phyloP scores from a whole-genome alignment of 1,140 invertebrate species.

The Camponotus floridanus region DNA sequence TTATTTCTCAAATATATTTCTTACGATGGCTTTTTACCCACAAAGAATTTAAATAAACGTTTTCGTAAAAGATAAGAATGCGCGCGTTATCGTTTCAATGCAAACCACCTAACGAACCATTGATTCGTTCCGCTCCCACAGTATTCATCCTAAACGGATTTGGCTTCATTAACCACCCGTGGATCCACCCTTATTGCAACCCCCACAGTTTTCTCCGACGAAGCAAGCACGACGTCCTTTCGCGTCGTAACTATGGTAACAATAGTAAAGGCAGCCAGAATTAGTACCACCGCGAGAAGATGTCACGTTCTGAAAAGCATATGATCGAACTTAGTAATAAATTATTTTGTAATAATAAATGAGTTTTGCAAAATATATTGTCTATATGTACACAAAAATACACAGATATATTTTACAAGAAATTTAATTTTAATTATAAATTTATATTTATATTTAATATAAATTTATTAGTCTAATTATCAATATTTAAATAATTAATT shows the following conservation, averaged over 20 bases:
- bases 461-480: not conserved
- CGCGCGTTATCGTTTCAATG: constrained; percentile 80
- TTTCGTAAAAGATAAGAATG: constrained; percentile 50
- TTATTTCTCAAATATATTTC: not conserved
- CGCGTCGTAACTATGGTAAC: constrained; percentile 83
- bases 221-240: constrained; percentile 56
- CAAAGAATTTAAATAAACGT: constrained; percentile 65
- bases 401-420: not conserved
- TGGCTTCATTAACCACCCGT: constrained; percentile 85
- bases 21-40: not conserved
- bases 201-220: constrained; percentile 65
- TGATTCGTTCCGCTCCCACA: constrained; percentile 76
- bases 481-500: not conserved
- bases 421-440: not conserved
- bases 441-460: too few relatives aligned
- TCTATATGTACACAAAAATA: not conserved
- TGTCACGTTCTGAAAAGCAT: not conserved
- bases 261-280: constrained; percentile 81
- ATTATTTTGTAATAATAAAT: not conserved
- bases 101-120: constrained; percentile 83
- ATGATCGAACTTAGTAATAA: not conserved
- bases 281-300: constrained; percentile 74
- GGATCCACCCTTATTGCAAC: constrained; percentile 59
- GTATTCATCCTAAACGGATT: constrained; percentile 85
- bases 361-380: not conserved